Evolutionary conservation across 2,113 vertebrate species (phyloP), one percentile per base, ranked within the genome.

Genomic region (Myrmecobius fasciatus): DNA sequence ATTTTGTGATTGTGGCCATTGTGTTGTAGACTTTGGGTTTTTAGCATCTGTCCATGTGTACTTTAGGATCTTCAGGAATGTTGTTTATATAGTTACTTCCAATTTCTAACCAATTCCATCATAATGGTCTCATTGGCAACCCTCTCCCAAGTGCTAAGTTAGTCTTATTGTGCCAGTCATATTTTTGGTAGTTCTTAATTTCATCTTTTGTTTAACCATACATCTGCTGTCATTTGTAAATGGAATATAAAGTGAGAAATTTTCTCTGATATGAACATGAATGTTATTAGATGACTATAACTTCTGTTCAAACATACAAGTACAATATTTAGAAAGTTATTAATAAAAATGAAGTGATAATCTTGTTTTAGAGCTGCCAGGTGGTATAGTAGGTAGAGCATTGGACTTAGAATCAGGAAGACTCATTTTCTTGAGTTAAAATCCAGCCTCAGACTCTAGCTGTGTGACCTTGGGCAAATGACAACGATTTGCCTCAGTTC

Each of bases 281-380:
- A 43, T 89, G 5, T 92, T 90, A 43, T 75, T 91, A 6, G 43
- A 92, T 25, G 52, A 94, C 36, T 26, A 46, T 28, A 90, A 89
- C 53, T 36, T 10, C 0, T 22, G n/a, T 6, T 51, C 92, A 96
- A 96, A 49, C 10, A 28, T 28, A 14, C 49, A 24, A 20, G 94
- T 93, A 46, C 48, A 95, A 67, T 47, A 67, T 95, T 98, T 94
- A 7, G 93, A 51, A 56, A 31, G 25, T 26, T 24, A 22, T 75
- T 92, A 91, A 83, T 94, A 96, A 96, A 93, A 93, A 94, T 28
- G 47, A 89, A 0, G 0, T 89, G 56, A 8, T 67, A 49, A 49
- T 47, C 54, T 93, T 94, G 6, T 25, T 95, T 93, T 49, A 88
- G 11, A 0, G 60, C 11, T 36, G 26, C 31, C 5, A 36, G 3